These are phyloP conservation scores for Exephanes ischioxanthus DNA, from an alignment of 2,888 invertebrate genomes.

Conservation along the genomic window DNA sequence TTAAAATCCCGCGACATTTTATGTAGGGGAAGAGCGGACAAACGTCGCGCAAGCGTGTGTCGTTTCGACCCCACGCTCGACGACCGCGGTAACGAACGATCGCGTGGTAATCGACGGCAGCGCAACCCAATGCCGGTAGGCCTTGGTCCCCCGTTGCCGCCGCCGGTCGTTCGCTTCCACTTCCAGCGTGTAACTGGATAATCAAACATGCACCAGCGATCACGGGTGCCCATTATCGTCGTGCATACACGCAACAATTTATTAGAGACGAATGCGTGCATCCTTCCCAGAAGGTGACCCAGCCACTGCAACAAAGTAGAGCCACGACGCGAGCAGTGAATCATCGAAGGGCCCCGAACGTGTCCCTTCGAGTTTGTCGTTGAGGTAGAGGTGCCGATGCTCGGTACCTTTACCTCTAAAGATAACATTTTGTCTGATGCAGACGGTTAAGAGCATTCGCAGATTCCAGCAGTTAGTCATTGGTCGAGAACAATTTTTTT, in stretches of 20 bases:
- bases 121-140: slow-evolving; percentile 17
- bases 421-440: no score
- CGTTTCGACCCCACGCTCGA: slow-evolving; percentile 57
- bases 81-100: slow-evolving; percentile 36
- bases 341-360: not conserved
- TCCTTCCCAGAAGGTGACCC: slow-evolving; percentile 38
- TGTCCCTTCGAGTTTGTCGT: not conserved
- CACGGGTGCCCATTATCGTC: slow-evolving; percentile 29
- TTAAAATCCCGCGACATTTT: slow-evolving; percentile 60
- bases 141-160: slow-evolving; percentile 39
- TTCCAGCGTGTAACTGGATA: slow-evolving; percentile 51
- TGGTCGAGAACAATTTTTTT: no score
- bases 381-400: no score
- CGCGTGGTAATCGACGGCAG: slow-evolving; percentile 30
- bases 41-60: slow-evolving; percentile 57
- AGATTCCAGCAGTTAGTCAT: no score
- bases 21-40: slow-evolving; percentile 46
- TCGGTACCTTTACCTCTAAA: no score
- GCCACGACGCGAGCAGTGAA: not conserved
- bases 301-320: slow-evolving; percentile 37
- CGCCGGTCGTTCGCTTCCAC: slow-evolving; percentile 47
- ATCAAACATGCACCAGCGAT: slow-evolving; percentile 52
- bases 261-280: not conserved
- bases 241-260: not conserved
- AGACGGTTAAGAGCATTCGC: no score